A percentile compares a stretch with the other conserved stretches of the same genome.
Conservation (phyloP, 2,797 vertebrate genomes). For the Phoeniculus purpureus region DNA sequence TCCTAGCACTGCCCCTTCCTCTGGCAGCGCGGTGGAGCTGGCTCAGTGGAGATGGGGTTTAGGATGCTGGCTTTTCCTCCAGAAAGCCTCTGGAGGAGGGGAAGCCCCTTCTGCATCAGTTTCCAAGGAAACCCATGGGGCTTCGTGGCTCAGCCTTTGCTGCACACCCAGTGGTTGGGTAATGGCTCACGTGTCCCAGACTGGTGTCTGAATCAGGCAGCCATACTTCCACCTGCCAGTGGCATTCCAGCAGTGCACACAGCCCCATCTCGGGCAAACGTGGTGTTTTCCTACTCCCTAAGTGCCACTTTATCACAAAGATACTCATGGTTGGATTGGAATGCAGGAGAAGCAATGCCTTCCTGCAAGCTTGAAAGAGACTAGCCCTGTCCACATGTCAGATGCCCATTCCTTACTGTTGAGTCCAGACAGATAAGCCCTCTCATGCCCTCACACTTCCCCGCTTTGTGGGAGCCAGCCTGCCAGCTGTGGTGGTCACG, state of each 20-base stretch:
- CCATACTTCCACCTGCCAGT: not conserved
- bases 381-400: not conserved
- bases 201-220: not conserved
- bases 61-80: not conserved
- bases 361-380: accelerated
- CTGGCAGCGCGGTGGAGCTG: accelerated
- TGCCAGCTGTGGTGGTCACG: not conserved
- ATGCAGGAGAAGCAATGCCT: not conserved
- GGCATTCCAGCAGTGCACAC: not conserved
- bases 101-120: not conserved
- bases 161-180: not conserved
- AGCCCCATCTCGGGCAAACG: not conserved
- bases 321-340: not conserved
- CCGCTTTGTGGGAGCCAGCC: not conserved
- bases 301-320: not conserved
- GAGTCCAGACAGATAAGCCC: constrained; percentile 12
- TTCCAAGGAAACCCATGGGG: constrained; percentile 34
- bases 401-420: not conserved
- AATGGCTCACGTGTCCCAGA: not conserved
- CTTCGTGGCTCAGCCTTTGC: not conserved
- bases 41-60: not conserved
- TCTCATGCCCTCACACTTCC: not conserved
- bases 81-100: not conserved
- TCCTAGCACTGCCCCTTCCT: not conserved
- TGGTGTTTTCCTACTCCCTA: not conserved